These are phyloP conservation scores for Osmoderma eremita DNA, from an alignment of 2,888 invertebrate genomes.

Conservation along the genomic window DNA sequence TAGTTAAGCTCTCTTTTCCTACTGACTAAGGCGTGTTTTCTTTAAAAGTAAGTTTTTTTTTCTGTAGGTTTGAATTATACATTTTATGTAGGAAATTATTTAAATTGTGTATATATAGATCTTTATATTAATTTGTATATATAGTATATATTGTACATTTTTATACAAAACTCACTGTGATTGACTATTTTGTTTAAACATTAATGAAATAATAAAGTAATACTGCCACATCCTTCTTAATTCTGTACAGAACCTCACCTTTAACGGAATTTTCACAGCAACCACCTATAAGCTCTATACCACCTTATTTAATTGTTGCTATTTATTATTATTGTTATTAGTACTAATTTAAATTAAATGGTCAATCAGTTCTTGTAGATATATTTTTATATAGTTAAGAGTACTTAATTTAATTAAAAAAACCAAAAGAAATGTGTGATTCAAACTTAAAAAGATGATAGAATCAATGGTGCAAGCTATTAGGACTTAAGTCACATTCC, in stretches of 20 bases:
- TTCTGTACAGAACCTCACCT: conserved; percentile 26
- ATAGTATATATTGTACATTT: conserved; percentile 45
- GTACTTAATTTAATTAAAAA: conserved; percentile 45
- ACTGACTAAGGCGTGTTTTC: conserved; percentile 35
- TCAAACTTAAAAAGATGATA: conserved; percentile 49
- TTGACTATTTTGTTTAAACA: conserved; percentile 43
- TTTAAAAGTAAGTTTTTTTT: conserved; percentile 39
- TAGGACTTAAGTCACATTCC: conserved; percentile 57
- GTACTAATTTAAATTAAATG: conserved; percentile 42
- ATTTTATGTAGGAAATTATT: conserved; percentile 58
- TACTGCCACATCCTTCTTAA: conserved; percentile 33
- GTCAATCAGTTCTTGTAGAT: conserved; percentile 41
- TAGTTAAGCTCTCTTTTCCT: conserved; percentile 44
- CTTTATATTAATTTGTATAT: conserved; percentile 46
- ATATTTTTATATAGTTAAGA: conserved; percentile 42
- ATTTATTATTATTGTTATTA: conserved; percentile 1
- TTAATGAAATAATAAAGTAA: conserved; percentile 35
- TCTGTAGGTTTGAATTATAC: conserved; percentile 43
- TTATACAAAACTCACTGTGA: conserved; percentile 42
- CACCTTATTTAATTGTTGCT: not conserved
- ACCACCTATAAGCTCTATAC: not conserved
- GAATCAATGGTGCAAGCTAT: conserved; percentile 62
- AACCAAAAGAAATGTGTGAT: conserved; percentile 43
- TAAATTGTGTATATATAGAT: conserved; percentile 53
- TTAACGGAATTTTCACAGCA: not conserved